phyloP scores from a whole-genome alignment of 2,113 vertebrate species.

The Carassius gibelio region DNA sequence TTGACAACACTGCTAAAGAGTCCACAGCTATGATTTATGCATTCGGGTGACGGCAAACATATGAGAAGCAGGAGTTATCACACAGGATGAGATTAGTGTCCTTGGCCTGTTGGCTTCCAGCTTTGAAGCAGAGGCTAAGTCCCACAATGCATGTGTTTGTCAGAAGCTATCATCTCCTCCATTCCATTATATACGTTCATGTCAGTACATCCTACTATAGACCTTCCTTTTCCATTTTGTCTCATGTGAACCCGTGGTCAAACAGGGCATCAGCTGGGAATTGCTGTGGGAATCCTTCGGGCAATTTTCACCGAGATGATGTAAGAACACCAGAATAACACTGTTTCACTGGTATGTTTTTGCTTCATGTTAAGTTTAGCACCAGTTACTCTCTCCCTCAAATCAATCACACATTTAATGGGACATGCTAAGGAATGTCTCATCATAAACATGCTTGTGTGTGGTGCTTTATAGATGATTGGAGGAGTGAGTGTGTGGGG shows the following conservation, averaged over 20 bases:
- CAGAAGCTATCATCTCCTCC: slow-evolving; percentile 14
- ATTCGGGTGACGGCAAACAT: slow-evolving; percentile 19
- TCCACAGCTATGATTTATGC: slow-evolving; percentile 26
- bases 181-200: background rate
- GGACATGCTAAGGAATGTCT: background rate
- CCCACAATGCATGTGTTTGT: slow-evolving; percentile 17
- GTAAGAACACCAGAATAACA: background rate
- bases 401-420: background rate
- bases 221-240: slow-evolving; percentile 1
- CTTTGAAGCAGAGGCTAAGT: slow-evolving; percentile 6
- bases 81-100: slow-evolving; percentile 43
- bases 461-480: background rate
- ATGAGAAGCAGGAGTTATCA: slow-evolving; percentile 41
- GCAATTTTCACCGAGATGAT: background rate
- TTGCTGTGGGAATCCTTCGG: background rate
- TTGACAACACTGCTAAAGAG: slow-evolving; percentile 15
- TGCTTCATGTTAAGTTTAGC: background rate
- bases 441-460: background rate
- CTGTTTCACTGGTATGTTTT: background rate
- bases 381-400: background rate
- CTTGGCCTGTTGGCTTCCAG: slow-evolving; percentile 34
- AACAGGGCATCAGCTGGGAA: background rate
- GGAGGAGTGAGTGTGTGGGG: background rate
- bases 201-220: background rate
- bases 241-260: background rate